Evolutionary conservation across 92 coral and sea anemone genomes (phyloP), one percentile per base, ranked within the genome.

Genomic region (Diadumene lineata): DNA sequence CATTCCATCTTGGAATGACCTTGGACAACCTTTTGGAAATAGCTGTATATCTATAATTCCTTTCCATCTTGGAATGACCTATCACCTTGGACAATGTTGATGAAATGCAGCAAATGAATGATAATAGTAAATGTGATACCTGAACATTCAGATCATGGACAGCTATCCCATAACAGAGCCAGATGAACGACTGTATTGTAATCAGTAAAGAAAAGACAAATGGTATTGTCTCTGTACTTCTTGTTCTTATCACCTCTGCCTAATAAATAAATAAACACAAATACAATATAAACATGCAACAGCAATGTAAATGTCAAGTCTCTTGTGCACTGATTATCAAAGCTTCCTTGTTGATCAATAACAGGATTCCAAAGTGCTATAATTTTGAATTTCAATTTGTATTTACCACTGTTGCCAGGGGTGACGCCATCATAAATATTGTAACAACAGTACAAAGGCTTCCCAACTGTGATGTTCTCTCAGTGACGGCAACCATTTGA

Each of bases 381-480:
- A n/a, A n/a, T n/a, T n/a, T n/a, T n/a, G n/a, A n/a, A n/a, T n/a
- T n/a, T n/a, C n/a, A n/a, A n/a, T n/a, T n/a, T 19, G 7, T 19
- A 86, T 92, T 28, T 74, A 91, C 97, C 92, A 91, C 86, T 50
- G 76, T 73, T 56, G 90, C 84, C 51, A 91, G 60, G 25, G 97
- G 97, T 31, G 97, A 91, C 18, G 93, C 97, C 82, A 88, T 92
- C 97, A 91, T 87, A 25, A 75, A 25, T 26, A 91, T 78, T 0
- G 97, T 91, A 30, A 91, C 84, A 29, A 91, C 16, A 9, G 86
- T 79, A 46, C 97, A 91, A 34, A 86, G 68, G 56, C 73, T 56
- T 18, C 97, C 97, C 55, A 91, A 78, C 31, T 79, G 82, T 58
- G 82, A 58, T 1, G 72, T 79, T 60, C 90, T 74, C 15, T 66